Base-by-base conservation (phyloP, 2,888 invertebrate genomes). In the Thelaira solivaga region DNA sequence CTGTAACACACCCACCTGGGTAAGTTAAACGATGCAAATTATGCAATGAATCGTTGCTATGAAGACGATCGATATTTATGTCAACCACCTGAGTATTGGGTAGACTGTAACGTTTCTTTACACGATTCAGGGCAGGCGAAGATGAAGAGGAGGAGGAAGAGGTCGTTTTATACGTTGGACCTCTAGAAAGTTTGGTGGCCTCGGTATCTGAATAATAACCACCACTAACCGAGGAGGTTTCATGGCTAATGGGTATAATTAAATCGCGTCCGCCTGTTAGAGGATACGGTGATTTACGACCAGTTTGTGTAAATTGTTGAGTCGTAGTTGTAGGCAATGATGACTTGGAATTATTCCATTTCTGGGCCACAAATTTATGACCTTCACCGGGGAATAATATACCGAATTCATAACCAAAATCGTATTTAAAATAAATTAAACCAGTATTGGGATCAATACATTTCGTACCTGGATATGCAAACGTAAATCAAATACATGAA, bases 401-500 rank as follows among this genome's bases (percentile, higher is more conserved):
- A 77, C 94, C 94, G 85, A 94, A 94, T 87, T 94, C 94, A 88
- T 94, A 94, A 82, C 94, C 94, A 85, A 94, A 94, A 90, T 94
- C 94, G 87, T 94, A 94, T 90, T 94, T 94, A 91, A 94, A 94
- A 90, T 94, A 94, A 85, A 94, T 93, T 76, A 94, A 90, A 82
- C 94, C 94, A 55, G 93, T 93, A 84, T 93, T 93, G 81, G 93
- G 93, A 87, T 94, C 94, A 85, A 93, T 92, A 88, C 93, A 93
- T 89, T 94, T 94, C 81, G 93, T 93, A 88, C 94, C 94, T 94
- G 59, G 29, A 65, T 43, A 53, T 53, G 2, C 20, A 39, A 4
- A 43, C 36, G 62, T 49, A 20, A 41, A 11, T 13, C 16, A 5
- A 34, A 31, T 31, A 6, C n/a, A n/a, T n/a, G n/a, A n/a, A n/a